phyloP scores from a whole-genome alignment of 35 echinoderm and acorn worm genomes.

The Strongylocentrotus purpuratus region DNA sequence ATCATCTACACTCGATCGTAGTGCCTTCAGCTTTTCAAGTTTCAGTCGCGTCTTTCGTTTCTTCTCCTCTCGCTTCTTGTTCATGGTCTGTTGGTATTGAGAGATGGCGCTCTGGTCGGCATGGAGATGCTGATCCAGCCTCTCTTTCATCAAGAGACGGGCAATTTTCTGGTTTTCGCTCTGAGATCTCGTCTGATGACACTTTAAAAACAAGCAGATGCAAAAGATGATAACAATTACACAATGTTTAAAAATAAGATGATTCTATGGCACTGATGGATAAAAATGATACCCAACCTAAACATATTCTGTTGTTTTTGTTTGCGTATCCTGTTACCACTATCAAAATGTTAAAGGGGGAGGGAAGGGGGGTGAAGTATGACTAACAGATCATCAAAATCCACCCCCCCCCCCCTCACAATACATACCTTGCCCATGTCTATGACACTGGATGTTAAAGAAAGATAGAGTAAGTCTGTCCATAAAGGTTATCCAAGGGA shows the following conservation, averaged over 20 bases:
- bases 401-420: too few species aligned
- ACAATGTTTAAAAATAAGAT: background rate
- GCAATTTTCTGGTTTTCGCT: slow-evolving; percentile 92
- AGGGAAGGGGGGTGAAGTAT: too few species aligned
- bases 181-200: slow-evolving; percentile 94
- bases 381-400: too few species aligned
- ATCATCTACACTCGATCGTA: slow-evolving; percentile 64
- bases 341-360: background rate
- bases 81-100: slow-evolving; percentile 55
- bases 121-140: slow-evolving; percentile 83
- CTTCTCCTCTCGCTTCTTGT: slow-evolving; percentile 84
- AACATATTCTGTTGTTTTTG: background rate
- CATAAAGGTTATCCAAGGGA: too few species aligned
- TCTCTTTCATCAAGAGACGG: slow-evolving; percentile 73
- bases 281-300: too few species aligned
- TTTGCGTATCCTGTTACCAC: background rate
- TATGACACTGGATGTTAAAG: too few species aligned
- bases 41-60: slow-evolving; percentile 81
- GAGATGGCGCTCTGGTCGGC: slow-evolving; percentile 76
- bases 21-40: slow-evolving; percentile 78
- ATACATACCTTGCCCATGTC: too few species aligned
- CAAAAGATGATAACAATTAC: background rate
- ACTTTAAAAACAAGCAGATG: slow-evolving; percentile 52
- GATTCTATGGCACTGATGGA: background rate
- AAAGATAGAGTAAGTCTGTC: too few species aligned